Percentiles rank a stretch among this genome's conserved stretches.
phyloP scores from a whole-genome alignment of 2,113 vertebrate genomes.

The Zapornia atra region DNA sequence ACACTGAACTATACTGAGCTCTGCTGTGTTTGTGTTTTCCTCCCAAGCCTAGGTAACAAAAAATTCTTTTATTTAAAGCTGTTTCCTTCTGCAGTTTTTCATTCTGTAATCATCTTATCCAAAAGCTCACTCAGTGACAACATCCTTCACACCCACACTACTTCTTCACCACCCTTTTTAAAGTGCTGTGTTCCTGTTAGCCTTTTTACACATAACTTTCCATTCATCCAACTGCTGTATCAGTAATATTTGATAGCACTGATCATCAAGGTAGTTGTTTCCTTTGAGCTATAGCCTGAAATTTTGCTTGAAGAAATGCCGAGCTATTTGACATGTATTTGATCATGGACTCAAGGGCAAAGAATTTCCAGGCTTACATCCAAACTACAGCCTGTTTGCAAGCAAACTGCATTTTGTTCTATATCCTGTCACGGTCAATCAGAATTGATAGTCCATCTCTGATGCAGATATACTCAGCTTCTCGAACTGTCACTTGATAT shows the following conservation, averaged over 20 bases:
- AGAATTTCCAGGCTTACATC: slow-evolving; percentile 22
- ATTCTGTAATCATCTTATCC: background rate
- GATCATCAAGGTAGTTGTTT: background rate
- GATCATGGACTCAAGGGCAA: slow-evolving; percentile 16
- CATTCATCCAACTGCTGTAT: background rate
- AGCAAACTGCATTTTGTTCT: background rate
- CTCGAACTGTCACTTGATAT: background rate
- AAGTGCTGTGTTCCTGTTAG: background rate
- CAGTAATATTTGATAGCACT: background rate
- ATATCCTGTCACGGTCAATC: background rate
- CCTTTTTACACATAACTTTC: background rate
- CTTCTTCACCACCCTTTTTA: background rate
- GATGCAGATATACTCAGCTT: background rate
- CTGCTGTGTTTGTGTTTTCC: background rate
- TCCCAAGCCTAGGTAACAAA: background rate
- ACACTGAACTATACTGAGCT: background rate
- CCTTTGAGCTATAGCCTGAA: background rate
- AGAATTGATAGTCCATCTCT: slow-evolving; percentile 26
- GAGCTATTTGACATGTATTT: background rate
- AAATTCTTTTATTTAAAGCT: background rate
- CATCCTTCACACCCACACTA: background rate
- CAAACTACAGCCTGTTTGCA: slow-evolving; percentile 22
- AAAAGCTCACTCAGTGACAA: background rate
- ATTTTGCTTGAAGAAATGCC: background rate
- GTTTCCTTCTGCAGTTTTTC: background rate